Evolutionary conservation across 2,888 invertebrate genomes (phyloP).

Genomic region (Trichopria drosophilae): DNA sequence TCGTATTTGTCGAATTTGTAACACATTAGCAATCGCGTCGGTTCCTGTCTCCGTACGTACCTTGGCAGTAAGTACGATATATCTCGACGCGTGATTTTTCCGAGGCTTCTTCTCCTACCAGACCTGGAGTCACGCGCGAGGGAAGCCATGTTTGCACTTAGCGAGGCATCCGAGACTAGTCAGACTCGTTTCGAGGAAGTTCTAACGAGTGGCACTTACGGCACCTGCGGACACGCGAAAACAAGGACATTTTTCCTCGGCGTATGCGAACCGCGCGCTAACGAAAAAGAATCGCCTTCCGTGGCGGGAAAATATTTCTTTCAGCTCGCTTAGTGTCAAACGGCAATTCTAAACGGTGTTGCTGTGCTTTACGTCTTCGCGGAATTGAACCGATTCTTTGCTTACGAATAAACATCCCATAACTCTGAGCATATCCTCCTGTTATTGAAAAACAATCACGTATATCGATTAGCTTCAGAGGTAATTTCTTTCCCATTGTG

Average conservation of each 20-base stretch:
- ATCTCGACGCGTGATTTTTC: constrained; percentile 31
- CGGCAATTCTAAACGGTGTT: too few relatives aligned
- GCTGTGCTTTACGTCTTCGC: too few relatives aligned
- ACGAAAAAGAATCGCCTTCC: background rate
- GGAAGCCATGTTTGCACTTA: constrained; percentile 38
- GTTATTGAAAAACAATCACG: too few relatives aligned
- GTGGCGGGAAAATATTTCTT: too few relatives aligned
- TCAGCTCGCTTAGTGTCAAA: too few relatives aligned
- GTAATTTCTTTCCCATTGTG: too few relatives aligned
- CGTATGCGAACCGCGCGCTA: constrained; percentile 3
- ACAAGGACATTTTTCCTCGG: constrained; percentile 37
- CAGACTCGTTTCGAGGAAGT: constrained; percentile 41
- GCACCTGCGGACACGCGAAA: constrained; percentile 36
- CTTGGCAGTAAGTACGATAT: too few relatives aligned
- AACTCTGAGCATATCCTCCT: too few relatives aligned
- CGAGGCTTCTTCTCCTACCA: constrained; percentile 30
- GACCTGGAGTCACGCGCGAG: constrained; percentile 19
- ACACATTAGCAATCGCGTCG: constrained; percentile 33
- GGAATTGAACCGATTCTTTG: too few relatives aligned
- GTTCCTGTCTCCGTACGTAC: background rate
- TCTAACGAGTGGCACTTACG: constrained; percentile 38
- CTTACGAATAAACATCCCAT: too few relatives aligned
- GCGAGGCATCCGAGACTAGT: constrained; percentile 34
- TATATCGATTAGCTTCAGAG: too few relatives aligned
- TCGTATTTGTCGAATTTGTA: constrained; percentile 38